A percentile compares a stretch with the other conserved stretches of the same genome.
These are phyloP conservation scores for Dasypus novemcinctus DNA, from an alignment of 2,113 vertebrate genomes.

Conservation along the genomic window DNA sequence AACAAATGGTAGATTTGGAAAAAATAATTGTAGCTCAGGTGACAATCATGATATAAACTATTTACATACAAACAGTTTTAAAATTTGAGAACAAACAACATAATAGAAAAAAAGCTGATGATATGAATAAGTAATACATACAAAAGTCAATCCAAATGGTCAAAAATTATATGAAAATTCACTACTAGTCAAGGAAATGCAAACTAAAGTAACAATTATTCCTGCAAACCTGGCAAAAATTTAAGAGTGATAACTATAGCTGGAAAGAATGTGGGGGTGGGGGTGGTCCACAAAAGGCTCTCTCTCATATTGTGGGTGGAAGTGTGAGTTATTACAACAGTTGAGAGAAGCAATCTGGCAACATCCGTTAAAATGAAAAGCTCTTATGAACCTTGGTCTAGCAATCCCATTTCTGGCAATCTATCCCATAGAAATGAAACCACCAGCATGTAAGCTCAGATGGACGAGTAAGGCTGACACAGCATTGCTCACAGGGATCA, in stretches of 20 bases:
- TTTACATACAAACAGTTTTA: not conserved
- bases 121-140: accelerated
- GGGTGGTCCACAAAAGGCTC: too few species aligned
- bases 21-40: not conserved
- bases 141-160: not conserved
- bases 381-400: not conserved
- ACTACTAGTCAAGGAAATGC: not conserved
- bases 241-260: not conserved
- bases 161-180: not conserved
- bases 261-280: not conserved
- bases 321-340: not conserved
- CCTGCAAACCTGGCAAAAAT: not conserved
- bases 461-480: not conserved
- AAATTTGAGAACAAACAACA: not conserved
- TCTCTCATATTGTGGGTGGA: not conserved
- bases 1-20: not conserved
- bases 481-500: not conserved
- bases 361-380: not conserved
- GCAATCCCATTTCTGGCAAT: not conserved
- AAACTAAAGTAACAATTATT: not conserved
- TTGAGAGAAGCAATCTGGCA: not conserved
- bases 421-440: accelerated
- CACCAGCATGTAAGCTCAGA: accelerated
- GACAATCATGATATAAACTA: not conserved
- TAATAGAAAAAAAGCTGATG: not conserved